Evolutionary conservation across 2,113 vertebrate species (phyloP).

Genomic region (Pavo muticus): DNA sequence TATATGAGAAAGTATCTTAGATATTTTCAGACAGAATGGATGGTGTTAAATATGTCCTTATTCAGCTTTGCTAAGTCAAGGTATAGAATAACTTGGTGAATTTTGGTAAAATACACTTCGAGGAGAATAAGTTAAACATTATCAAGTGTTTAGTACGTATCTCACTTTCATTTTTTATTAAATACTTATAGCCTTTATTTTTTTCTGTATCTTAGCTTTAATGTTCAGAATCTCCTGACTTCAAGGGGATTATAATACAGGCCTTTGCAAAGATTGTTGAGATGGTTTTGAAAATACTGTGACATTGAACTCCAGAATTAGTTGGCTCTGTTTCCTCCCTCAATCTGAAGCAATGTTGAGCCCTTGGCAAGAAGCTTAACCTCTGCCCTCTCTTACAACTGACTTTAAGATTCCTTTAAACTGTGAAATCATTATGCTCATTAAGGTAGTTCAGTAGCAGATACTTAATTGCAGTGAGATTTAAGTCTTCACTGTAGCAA

Average conservation of each 20-base stretch:
- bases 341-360: neutral
- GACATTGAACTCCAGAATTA: neutral
- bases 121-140: neutral
- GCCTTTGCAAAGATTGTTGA: neutral
- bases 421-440: neutral
- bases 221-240: neutral
- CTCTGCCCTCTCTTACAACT: neutral
- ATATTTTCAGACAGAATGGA: neutral
- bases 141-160: neutral
- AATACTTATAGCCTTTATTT: neutral
- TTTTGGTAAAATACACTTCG: neutral
- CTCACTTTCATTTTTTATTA: neutral
- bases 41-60: neutral
- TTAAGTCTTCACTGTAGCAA: neutral
- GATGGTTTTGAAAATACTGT: neutral
- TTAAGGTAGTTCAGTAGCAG: neutral
- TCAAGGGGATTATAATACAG: neutral
- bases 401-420: neutral
- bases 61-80: neutral
- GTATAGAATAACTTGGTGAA: neutral
- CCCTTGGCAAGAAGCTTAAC: neutral
- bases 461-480: neutral
- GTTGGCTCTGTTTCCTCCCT: neutral
- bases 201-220: neutral
- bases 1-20: neutral